Evolutionary conservation across 2,888 invertebrate genomes (phyloP).

Genomic region (Sinelater perroti): DNA sequence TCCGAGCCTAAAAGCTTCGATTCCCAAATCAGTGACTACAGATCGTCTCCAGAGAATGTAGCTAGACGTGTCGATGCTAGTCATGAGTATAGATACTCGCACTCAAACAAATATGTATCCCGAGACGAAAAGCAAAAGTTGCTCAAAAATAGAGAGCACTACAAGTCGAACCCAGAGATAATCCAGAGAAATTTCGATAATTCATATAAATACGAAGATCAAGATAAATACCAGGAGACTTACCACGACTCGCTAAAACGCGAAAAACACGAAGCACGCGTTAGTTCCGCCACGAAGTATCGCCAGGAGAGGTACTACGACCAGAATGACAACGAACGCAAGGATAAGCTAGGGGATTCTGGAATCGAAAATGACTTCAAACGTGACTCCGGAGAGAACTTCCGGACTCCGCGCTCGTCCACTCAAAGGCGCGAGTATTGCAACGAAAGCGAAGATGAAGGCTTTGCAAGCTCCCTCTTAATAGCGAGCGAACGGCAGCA

Average conservation of each 20-base stretch:
- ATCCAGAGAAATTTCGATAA: conserved; percentile 61
- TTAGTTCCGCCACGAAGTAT: conserved; percentile 52
- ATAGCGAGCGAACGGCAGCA: conserved; percentile 79
- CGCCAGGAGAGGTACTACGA: conserved; percentile 59
- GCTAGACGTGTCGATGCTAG: conserved; percentile 53
- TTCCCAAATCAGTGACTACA: conserved; percentile 68
- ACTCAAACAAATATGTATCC: conserved; percentile 46
- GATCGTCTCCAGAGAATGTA: conserved; percentile 67
- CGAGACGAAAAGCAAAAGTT: conserved; percentile 48
- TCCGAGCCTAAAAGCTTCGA: conserved; percentile 76
- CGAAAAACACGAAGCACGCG: conserved; percentile 63
- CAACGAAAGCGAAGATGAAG: conserved; percentile 76
- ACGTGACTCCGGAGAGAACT: conserved; percentile 70
- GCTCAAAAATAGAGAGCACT: conserved; percentile 62
- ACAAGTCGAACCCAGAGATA: conserved; percentile 71
- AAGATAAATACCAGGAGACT: conserved; percentile 47
- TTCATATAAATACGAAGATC: conserved; percentile 61
- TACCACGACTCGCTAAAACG: conserved; percentile 72
- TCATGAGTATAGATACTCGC: conserved; percentile 47
- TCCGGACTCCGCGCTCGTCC: conserved; percentile 45
- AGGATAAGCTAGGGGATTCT: conserved; percentile 76
- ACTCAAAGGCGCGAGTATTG: conserved; percentile 51
- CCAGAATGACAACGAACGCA: conserved; percentile 63
- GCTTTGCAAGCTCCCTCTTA: conserved; percentile 73
- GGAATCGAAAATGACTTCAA: conserved; percentile 84